phyloP scores from a whole-genome alignment of 2,797 vertebrate genomes.

The Acestrorhynchus altus region DNA sequence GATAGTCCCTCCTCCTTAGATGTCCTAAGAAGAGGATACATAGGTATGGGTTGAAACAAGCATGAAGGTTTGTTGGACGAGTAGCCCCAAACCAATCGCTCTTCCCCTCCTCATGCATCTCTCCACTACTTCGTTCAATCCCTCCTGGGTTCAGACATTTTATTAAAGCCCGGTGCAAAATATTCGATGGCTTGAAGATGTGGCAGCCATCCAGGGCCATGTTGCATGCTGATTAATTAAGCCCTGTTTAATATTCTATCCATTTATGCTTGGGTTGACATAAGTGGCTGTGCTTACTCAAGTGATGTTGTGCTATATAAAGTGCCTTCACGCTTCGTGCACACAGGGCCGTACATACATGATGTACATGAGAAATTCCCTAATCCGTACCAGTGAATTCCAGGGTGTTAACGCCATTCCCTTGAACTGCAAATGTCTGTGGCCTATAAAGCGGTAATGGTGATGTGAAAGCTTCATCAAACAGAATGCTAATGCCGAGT shows the following conservation, averaged over 20 bases:
- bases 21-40: no score
- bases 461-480: conserved; percentile 13
- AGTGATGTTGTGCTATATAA: neutral
- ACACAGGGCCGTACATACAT: neutral
- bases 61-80: neutral
- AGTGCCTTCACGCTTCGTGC: neutral
- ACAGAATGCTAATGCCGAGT: conserved; percentile 8
- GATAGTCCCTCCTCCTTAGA: neutral
- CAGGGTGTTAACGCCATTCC: neutral
- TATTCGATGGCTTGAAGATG: conserved; percentile 2
- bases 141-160: neutral
- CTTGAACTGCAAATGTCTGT: conserved; percentile 11
- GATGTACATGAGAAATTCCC: neutral
- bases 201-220: conserved; percentile 21
- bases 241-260: conserved; percentile 30
- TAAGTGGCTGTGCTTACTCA: neutral
- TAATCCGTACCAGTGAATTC: neutral
- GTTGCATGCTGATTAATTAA: conserved; percentile 40
- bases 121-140: neutral
- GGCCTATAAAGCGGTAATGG: conserved; percentile 28
- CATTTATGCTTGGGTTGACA: neutral
- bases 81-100: neutral
- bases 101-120: neutral
- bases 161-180: neutral
- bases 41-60: neutral